These are phyloP conservation scores for Metellina segmentata DNA, from an alignment of 2,888 invertebrate genomes.

Conservation along the genomic window DNA sequence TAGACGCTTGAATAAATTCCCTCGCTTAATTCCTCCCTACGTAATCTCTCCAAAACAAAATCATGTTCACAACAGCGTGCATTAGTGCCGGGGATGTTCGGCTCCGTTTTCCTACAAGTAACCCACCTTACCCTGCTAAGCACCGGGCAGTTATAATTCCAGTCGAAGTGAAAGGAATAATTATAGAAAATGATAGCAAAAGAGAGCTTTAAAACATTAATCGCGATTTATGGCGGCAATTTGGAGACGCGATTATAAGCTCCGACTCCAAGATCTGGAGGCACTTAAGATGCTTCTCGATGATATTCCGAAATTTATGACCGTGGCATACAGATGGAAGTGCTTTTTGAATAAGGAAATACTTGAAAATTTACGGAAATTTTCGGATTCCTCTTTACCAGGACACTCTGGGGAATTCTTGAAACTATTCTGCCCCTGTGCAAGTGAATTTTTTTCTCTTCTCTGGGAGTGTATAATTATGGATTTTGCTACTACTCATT, in stretches of 20 bases:
- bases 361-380: conserved; percentile 22
- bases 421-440: conserved; percentile 4
- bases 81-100: background rate
- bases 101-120: background rate
- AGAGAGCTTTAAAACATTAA: conserved; percentile 7
- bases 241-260: conserved; percentile 43
- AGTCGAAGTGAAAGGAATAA: conserved; percentile 24
- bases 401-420: background rate
- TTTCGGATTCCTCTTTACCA: background rate
- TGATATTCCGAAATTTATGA: conserved; percentile 56
- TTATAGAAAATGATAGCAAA: conserved; percentile 5
- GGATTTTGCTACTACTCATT: too few species aligned
- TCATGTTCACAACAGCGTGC: background rate
- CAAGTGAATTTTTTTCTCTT: background rate
- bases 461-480: background rate
- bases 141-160: conserved; percentile 26
- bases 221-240: conserved; percentile 46
- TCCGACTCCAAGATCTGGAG: conserved; percentile 1
- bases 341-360: conserved; percentile 22
- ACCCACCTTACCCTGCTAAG: conserved; percentile 4
- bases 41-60: background rate
- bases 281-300: conserved; percentile 22
- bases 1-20: too few species aligned
- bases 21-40: too few species aligned
- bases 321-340: conserved; percentile 1